Base-by-base conservation (phyloP, 1,140 invertebrate genomes). In the Neuroterus valhalla region DNA sequence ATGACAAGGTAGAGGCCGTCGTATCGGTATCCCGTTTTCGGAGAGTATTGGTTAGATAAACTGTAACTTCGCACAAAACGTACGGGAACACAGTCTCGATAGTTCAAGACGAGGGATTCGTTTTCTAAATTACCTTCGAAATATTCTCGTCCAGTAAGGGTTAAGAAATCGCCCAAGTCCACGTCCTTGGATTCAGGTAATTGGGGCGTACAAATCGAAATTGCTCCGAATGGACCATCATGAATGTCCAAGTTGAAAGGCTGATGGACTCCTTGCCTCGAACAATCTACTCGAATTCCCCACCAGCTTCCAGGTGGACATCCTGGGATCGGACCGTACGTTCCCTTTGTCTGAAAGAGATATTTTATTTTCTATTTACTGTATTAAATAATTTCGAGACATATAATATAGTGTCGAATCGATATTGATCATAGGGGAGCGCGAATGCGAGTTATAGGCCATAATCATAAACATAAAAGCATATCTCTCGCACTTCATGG, bases 211-310 rank as follows among this genome's bases (percentile, higher is more conserved):
- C 88, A 90, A 11, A 90, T 74, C 0, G 89, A 89, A 0, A 84
- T 75, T 66, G 86, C 88, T 8, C 88, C 88, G 62, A 84, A 86
- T 6, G 86, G 78, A n/a, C 87, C 87, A n/a, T 87, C 80, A 17
- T 88, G 82, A 42, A 89, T 73, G 21, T 87, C 82, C 21, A 76
- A 76, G 23, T 85, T 75, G 14, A 89, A 88, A 0, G 88, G 87
- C 66, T 77, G 73, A 38, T 90, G 89, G 17, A 90, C 79, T 5
- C 73, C 71, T 46, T 88, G 86, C 14, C 85, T 82, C 0, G 88
- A 85, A 62, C 89, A 89, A 46, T 90, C 88, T 80, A 89, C 86
- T 23, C 89, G 84, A 26, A 90, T 87, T 17, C 88, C 88, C 88
- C 89, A 90, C 89, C 89, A 90, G 1, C 82, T 85, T 26, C 88